A percentile compares a stretch with the other conserved stretches of the same genome.
Evolutionary conservation across 92 coral and sea anemone genomes (phyloP).

Genomic region (Parazoanthus atlanticus): DNA sequence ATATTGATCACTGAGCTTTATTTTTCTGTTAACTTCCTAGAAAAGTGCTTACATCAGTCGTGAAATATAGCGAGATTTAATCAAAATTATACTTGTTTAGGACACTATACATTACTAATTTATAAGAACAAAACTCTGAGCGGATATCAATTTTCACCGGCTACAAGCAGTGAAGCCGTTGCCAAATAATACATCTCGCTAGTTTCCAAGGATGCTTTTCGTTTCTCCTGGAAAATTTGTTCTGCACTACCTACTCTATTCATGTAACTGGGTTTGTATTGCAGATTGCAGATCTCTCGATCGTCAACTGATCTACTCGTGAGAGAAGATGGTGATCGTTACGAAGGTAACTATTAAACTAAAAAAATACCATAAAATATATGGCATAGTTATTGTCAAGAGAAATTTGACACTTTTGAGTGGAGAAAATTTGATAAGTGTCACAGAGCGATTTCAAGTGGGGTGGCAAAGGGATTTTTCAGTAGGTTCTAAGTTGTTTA

Average conservation of each 20-base stretch:
- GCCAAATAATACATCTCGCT: slow-evolving; percentile 8
- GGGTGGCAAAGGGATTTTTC: background rate
- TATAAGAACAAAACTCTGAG: background rate
- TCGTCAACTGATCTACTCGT: background rate
- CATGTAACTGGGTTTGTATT: background rate
- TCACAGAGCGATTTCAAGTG: slow-evolving; percentile 5
- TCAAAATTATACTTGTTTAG: slow-evolving; percentile 18
- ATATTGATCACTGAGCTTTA: background rate
- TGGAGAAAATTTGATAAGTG: background rate
- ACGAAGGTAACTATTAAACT: slow-evolving; percentile 11
- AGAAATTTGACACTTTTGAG: background rate
- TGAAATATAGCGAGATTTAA: slow-evolving; percentile 7
- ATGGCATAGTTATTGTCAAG: background rate
- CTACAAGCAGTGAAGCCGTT: slow-evolving; percentile 10
- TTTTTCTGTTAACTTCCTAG: background rate
- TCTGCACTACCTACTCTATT: background rate
- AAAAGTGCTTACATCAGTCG: background rate
- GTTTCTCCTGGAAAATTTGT: background rate
- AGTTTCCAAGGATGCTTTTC: slow-evolving; percentile 13
- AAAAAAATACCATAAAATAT: background rate
- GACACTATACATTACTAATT: slow-evolving; percentile 8
- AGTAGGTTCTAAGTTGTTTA: background rate
- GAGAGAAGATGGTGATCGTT: slow-evolving; percentile 40
- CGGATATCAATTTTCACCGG: slow-evolving; percentile 28
- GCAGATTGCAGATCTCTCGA: slow-evolving; percentile 6